Conservation (phyloP, 2,113 vertebrate genomes). For the Synodontis membranacea region DNA sequence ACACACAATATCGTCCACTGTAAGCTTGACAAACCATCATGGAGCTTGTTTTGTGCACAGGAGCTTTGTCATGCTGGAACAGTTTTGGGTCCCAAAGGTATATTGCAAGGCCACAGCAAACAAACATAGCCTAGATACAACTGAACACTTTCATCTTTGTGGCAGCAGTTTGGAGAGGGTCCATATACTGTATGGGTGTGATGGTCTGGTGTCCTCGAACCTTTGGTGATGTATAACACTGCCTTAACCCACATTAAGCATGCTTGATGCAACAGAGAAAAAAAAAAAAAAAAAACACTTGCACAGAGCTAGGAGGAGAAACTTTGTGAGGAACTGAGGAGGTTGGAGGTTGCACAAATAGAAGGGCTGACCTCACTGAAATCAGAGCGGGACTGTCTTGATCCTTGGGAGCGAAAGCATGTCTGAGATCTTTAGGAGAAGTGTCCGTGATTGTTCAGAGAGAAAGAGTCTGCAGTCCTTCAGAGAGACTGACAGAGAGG, state of each 20-base stretch:
- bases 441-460: neutral
- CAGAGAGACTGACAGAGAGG: neutral
- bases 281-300: neutral
- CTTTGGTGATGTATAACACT: neutral
- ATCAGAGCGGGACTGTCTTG: neutral
- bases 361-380: neutral
- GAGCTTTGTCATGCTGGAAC: neutral
- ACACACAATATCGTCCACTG: neutral
- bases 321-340: neutral
- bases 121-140: neutral
- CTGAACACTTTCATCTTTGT: neutral
- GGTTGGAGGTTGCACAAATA: no score
- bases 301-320: neutral
- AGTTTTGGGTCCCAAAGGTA: neutral
- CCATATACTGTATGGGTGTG: neutral
- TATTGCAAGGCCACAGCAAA: neutral
- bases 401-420: neutral
- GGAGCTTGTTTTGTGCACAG: neutral
- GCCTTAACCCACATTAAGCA: neutral
- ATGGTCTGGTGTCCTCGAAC: neutral
- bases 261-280: neutral
- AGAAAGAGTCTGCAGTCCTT: neutral
- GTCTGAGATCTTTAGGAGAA: neutral
- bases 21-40: no score
- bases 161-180: neutral